phyloP scores from a whole-genome alignment of 2,888 invertebrate species.

The Drepanosiphum platanoidis region DNA sequence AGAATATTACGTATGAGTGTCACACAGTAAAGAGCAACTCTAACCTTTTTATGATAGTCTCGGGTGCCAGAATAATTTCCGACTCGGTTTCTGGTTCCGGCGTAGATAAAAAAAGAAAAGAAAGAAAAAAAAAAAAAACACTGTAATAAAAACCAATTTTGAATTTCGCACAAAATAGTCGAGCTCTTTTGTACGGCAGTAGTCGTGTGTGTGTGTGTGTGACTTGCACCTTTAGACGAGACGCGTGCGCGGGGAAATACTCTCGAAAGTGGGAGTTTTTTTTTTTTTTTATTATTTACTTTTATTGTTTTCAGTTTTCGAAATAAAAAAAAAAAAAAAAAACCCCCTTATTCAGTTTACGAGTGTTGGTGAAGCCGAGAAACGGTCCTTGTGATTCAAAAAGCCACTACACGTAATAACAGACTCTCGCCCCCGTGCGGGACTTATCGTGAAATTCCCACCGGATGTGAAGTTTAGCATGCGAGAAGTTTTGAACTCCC shows the following conservation, averaged over 20 bases:
- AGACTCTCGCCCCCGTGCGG: conserved; percentile 45
- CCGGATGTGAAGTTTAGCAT: conserved; percentile 54
- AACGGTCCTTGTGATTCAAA: conserved; percentile 54
- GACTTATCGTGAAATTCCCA: conserved; percentile 60
- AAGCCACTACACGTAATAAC: conserved; percentile 59
- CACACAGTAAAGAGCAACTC: background rate
- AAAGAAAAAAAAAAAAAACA: too few relatives aligned
- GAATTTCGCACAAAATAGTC: background rate
- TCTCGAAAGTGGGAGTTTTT: background rate
- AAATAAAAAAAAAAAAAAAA: conserved; percentile 29
- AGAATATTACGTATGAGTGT: conserved; percentile 14
- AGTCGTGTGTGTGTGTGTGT: conserved; percentile 25
- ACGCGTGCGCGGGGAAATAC: conserved; percentile 15
- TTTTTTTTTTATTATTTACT: conserved; percentile 7
- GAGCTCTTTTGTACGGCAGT: conserved; percentile 28
- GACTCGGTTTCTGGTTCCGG: conserved; percentile 43
- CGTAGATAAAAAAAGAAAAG: conserved; percentile 8
- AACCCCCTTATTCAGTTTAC: conserved; percentile 41
- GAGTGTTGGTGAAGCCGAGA: conserved; percentile 41
- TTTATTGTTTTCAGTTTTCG: conserved; percentile 53
- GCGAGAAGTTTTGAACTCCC: conserved; percentile 53
- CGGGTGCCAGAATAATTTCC: conserved; percentile 37
- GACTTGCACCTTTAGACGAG: conserved; percentile 10
- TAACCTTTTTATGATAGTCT: background rate
- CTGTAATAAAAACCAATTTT: conserved; percentile 36